Conservation (phyloP, 1,140 invertebrate genomes). For the Hylaeus anthracinus region DNA sequence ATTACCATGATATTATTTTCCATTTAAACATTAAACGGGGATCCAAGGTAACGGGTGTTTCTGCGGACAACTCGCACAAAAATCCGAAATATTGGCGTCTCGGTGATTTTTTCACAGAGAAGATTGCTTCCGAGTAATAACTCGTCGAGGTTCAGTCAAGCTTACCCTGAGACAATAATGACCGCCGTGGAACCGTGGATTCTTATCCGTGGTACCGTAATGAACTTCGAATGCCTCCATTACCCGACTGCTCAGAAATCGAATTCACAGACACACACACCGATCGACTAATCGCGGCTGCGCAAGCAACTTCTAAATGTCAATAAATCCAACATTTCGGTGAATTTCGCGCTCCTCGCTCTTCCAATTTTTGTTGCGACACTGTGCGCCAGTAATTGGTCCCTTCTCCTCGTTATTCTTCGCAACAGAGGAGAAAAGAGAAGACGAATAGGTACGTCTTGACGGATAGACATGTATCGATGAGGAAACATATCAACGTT, state of each 20-base stretch:
- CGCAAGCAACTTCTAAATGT: neutral
- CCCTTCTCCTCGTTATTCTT: no score
- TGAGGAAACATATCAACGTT: no score
- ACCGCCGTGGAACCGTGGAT: conserved; percentile 15
- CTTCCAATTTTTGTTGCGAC: neutral
- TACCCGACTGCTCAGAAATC: neutral
- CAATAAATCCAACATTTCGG: neutral
- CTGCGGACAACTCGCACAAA: neutral
- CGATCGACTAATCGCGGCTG: neutral
- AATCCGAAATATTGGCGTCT: conserved; percentile 1
- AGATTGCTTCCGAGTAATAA: conserved; percentile 29
- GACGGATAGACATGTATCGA: no score
- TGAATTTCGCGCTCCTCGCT: neutral
- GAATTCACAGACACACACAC: conserved; percentile 4
- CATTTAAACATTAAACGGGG: no score
- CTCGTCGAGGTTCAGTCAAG: conserved; percentile 16
- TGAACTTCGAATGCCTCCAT: conserved; percentile 19
- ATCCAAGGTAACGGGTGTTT: neutral
- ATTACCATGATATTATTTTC: neutral
- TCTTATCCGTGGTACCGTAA: conserved; percentile 20
- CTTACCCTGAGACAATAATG: conserved; percentile 36
- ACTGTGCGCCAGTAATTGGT: no score
- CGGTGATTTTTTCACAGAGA: neutral
- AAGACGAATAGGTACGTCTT: no score
- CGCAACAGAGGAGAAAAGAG: no score